Percentiles rank a stretch among this genome's conserved stretches.
phyloP scores from a whole-genome alignment of 2,797 vertebrate species.

The Lacerta viridis region DNA sequence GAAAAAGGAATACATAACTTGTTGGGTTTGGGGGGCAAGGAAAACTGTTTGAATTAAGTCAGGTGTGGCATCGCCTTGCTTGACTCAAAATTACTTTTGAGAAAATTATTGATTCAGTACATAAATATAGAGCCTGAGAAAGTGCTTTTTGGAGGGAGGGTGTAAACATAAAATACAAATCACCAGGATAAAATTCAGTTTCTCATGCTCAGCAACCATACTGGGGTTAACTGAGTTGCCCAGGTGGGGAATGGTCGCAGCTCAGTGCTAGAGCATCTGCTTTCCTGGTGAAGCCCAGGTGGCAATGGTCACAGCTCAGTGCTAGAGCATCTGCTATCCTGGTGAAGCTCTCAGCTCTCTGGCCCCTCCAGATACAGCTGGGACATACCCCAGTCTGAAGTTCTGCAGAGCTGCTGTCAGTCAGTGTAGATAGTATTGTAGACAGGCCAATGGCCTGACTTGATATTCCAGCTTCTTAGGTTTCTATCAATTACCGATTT shows the following conservation, averaged over 20 bases:
- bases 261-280: not conserved
- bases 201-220: not conserved
- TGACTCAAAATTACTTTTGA: not conserved
- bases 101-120: not conserved
- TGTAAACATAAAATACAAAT: not conserved
- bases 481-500: not conserved
- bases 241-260: not conserved
- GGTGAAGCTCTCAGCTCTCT: too few relatives aligned
- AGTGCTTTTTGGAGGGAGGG: not conserved
- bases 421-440: too few relatives aligned
- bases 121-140: not conserved
- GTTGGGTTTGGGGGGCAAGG: constrained; percentile 24
- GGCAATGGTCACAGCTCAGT: too few relatives aligned
- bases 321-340: not conserved
- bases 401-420: too few relatives aligned
- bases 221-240: not conserved
- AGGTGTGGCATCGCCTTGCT: not conserved
- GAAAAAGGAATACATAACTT: constrained; percentile 18
- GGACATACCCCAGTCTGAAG: too few relatives aligned
- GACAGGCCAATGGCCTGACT: too few relatives aligned
- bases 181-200: not conserved
- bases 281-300: too few relatives aligned
- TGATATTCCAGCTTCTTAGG: too few relatives aligned
- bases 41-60: accelerated
- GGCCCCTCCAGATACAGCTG: too few relatives aligned